Percentiles rank a stretch among this genome's conserved stretches.
Conservation (phyloP, 2,888 invertebrate species). For the Kuschelorhynchus macadamiae region DNA sequence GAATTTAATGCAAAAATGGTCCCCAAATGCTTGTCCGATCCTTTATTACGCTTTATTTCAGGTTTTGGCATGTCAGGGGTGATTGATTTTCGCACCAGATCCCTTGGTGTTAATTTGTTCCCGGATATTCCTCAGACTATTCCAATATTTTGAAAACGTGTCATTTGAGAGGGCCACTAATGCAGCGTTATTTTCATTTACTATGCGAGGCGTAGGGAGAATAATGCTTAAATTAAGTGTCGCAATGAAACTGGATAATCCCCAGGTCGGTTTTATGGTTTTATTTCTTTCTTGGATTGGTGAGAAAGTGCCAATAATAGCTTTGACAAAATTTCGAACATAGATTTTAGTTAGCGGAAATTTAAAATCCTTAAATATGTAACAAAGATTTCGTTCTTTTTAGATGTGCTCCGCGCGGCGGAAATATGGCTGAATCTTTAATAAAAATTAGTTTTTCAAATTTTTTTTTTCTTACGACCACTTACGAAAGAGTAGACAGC, state of each 20-base stretch:
- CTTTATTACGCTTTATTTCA: conserved; percentile 42
- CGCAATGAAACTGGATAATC: conserved; percentile 22
- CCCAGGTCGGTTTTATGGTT: too few relatives aligned
- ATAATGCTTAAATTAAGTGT: conserved; percentile 20
- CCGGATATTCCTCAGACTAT: conserved; percentile 37
- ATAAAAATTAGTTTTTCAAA: too few relatives aligned
- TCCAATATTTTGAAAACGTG: conserved; percentile 36
- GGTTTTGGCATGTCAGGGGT: conserved; percentile 34
- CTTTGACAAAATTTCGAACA: too few relatives aligned
- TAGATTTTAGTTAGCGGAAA: too few relatives aligned
- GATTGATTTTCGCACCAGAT: conserved; percentile 43
- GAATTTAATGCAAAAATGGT: conserved; percentile 40
- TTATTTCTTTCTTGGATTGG: too few relatives aligned
- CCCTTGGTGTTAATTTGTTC: conserved; percentile 41
- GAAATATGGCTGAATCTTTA: too few relatives aligned
- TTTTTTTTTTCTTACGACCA: too few relatives aligned
- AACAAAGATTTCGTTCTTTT: too few relatives aligned
- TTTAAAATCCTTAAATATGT: too few relatives aligned
- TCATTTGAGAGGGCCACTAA: conserved; percentile 37
- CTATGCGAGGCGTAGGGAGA: conserved; percentile 21
- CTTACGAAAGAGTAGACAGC: too few relatives aligned
- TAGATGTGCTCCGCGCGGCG: too few relatives aligned
- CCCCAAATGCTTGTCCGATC: conserved; percentile 38
- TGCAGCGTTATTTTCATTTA: conserved; percentile 26
- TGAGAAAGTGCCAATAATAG: too few relatives aligned